These are phyloP conservation scores for Palythoa heliodiscus DNA, from an alignment of 92 coral and sea anemone species.

Conservation along the genomic window DNA sequence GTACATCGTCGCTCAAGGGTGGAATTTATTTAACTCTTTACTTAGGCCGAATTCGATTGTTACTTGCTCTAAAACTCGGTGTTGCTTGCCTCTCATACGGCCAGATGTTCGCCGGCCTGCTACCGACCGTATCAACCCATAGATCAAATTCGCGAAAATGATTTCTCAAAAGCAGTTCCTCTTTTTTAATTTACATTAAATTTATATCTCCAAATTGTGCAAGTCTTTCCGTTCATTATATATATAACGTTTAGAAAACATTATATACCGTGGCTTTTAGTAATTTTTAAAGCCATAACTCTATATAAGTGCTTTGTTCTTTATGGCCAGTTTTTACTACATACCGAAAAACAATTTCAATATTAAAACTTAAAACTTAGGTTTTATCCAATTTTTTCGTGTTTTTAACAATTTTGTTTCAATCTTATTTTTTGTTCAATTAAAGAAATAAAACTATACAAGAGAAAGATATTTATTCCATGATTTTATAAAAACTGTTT, in stretches of 20 bases:
- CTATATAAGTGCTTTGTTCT: not conserved
- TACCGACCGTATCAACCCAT: slow-evolving; percentile 12
- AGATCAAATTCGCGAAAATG: slow-evolving; percentile 36
- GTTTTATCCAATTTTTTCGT: not conserved
- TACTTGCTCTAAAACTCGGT: not conserved
- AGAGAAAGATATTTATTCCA: slow-evolving; percentile 6
- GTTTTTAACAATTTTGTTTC: slow-evolving; percentile 5
- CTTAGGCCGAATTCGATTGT: not conserved
- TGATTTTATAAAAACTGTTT: not conserved
- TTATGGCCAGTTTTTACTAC: slow-evolving; percentile 6
- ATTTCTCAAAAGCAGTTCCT: slow-evolving; percentile 40
- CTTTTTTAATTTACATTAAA: slow-evolving; percentile 37
- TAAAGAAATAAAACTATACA: slow-evolving; percentile 24
- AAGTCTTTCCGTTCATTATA: not conserved
- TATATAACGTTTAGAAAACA: not conserved
- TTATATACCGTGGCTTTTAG: too few species aligned
- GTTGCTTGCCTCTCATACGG: slow-evolving; percentile 14
- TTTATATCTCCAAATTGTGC: not conserved
- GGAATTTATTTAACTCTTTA: not conserved
- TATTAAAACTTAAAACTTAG: slow-evolving; percentile 12
- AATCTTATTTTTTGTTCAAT: slow-evolving; percentile 9
- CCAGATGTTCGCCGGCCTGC: slow-evolving; percentile 32
- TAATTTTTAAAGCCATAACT: not conserved
- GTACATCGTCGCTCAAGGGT: slow-evolving; percentile 19
- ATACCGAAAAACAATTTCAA: slow-evolving; percentile 25